These are phyloP conservation scores for Hydrozoanthus tunicans DNA, from an alignment of 64 coral and sea anemone genomes.

Conservation along the genomic window DNA sequence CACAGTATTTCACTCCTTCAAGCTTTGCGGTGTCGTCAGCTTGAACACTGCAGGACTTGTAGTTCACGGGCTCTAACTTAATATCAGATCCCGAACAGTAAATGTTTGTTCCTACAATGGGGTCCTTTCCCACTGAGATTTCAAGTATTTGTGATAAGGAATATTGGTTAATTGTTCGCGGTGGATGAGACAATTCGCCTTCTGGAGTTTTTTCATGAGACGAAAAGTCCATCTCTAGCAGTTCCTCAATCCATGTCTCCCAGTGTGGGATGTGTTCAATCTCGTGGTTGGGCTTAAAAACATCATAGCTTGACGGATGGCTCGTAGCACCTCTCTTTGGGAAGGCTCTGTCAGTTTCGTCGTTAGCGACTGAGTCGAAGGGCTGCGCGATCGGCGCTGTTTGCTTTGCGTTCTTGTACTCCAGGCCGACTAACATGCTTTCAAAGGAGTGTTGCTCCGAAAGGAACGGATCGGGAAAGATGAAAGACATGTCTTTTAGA, in stretches of 20 bases:
- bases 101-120: not conserved
- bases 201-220: conserved; percentile 29
- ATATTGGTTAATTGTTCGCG: conserved; percentile 39
- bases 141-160: conserved; percentile 53
- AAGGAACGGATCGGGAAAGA: conserved; percentile 41
- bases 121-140: conserved; percentile 11
- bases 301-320: not conserved
- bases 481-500: conserved; percentile 2
- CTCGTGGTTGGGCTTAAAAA: not conserved
- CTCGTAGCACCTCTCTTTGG: not conserved
- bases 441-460: conserved; percentile 37
- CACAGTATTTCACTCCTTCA: not conserved
- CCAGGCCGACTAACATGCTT: conserved; percentile 25
- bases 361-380: not conserved
- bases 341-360: not conserved
- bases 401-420: conserved; percentile 25
- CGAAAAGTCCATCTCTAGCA: not conserved
- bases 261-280: conserved; percentile 35
- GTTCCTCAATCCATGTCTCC: conserved; percentile 50
- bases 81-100: conserved; percentile 52
- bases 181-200: not conserved
- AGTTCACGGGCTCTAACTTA: conserved; percentile 21
- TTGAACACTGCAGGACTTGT: not conserved
- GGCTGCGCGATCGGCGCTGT: not conserved
- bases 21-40: not conserved